A percentile compares a stretch with the other conserved stretches of the same genome.
These are phyloP conservation scores for Thaumetopoea pityocampa DNA, from an alignment of 1,140 invertebrate species.

Conservation along the genomic window DNA sequence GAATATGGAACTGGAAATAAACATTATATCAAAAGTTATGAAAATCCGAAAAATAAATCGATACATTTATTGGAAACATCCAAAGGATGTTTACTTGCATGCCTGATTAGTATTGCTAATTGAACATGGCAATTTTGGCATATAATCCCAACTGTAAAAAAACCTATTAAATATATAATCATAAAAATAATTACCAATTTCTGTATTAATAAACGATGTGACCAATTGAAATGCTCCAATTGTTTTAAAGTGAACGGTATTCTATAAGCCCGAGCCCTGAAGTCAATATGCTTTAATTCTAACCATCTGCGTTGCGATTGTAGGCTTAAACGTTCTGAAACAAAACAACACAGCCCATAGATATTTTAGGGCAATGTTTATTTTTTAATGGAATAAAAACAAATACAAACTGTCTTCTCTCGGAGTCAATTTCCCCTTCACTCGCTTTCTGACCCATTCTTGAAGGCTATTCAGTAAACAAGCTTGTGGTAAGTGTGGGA, in stretches of 20 bases:
- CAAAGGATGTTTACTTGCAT: too few relatives aligned
- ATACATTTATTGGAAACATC: too few relatives aligned
- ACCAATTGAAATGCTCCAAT: conserved; percentile 54
- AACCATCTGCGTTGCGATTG: conserved; percentile 54
- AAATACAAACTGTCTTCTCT: conserved; percentile 37
- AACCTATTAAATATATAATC: too few relatives aligned
- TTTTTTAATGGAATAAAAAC: conserved; percentile 5
- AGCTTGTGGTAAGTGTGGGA: conserved; percentile 58
- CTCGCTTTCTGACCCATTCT: conserved; percentile 56
- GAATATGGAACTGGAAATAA: conserved; percentile 50
- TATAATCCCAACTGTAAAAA: too few relatives aligned
- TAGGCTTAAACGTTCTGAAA: conserved; percentile 37
- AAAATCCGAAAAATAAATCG: too few relatives aligned
- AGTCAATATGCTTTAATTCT: conserved; percentile 55
- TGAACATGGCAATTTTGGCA: too few relatives aligned
- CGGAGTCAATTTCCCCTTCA: conserved; percentile 41
- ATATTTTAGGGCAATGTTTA: not conserved
- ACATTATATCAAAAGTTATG: conserved; percentile 1
- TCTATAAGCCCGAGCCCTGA: conserved; percentile 45
- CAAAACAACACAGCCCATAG: not conserved
- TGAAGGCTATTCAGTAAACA: conserved; percentile 56
- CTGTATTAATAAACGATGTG: conserved; percentile 46
- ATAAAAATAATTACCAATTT: conserved; percentile 38
- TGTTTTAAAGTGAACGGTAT: conserved; percentile 59
- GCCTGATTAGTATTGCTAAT: too few relatives aligned